Evolutionary conservation across 2,113 vertebrate species (phyloP).

Genomic region (Chelonoidis abingdonii): DNA sequence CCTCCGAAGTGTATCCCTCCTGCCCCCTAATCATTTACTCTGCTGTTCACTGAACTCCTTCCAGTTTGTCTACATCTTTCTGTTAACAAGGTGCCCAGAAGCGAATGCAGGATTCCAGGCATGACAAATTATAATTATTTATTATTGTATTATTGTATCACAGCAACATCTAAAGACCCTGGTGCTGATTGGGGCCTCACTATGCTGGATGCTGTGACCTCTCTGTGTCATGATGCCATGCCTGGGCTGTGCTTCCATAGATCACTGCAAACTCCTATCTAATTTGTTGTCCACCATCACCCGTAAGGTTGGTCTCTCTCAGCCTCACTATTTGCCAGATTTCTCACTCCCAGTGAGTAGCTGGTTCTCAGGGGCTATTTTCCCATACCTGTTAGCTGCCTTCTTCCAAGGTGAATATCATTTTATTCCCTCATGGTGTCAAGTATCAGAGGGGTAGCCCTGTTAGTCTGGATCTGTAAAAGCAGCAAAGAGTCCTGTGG

Average conservation of each 20-base stretch:
- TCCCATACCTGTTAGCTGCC: neutral
- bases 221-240: conserved; percentile 1
- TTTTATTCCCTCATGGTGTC: neutral
- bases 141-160: neutral
- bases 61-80: neutral
- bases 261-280: conserved; percentile 43
- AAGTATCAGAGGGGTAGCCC: too few species aligned
- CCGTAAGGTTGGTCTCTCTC: neutral
- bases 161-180: neutral
- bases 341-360: neutral
- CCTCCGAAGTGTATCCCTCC: neutral
- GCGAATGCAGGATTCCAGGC: conserved; percentile 39
- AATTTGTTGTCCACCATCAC: conserved; percentile 39
- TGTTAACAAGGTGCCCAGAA: conserved; percentile 46
- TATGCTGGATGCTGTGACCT: conserved; percentile 38
- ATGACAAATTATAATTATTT: neutral
- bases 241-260: conserved; percentile 6
- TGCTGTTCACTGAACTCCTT: neutral
- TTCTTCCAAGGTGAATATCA: conserved; percentile 24
- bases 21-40: conserved; percentile 19
- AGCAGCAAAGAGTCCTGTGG: too few species aligned
- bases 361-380: neutral
- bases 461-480: too few species aligned
- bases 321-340: neutral
- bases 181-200: neutral